phyloP scores from a whole-genome alignment of 2,888 invertebrate species.

The Parnassius orleans region DNA sequence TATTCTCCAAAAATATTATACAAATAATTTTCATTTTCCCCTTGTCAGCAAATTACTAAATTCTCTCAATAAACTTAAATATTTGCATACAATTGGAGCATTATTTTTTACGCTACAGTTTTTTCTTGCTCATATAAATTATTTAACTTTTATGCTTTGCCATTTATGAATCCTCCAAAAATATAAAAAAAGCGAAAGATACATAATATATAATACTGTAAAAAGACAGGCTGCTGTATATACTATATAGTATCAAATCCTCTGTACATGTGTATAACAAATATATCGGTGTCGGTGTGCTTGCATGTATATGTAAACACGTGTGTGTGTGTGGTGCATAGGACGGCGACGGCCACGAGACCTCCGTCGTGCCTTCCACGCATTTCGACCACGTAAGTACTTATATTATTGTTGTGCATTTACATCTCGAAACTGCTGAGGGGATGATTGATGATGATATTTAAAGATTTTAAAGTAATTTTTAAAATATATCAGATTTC shows the following conservation, averaged over 20 bases:
- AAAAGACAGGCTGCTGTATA: neutral
- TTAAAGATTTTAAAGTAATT: neutral
- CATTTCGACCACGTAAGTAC: slow-evolving; percentile 73
- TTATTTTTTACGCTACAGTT: too few relatives aligned
- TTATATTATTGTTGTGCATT: slow-evolving; percentile 16
- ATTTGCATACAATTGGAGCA: too few relatives aligned
- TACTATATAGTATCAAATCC: too few relatives aligned
- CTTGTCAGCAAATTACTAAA: too few relatives aligned
- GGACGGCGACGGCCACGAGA: slow-evolving; percentile 74
- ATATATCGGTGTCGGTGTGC: slow-evolving; percentile 62
- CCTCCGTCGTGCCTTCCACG: slow-evolving; percentile 65
- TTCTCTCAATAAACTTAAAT: too few relatives aligned
- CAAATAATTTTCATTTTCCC: too few relatives aligned
- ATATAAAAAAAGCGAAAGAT: slow-evolving; percentile 14
- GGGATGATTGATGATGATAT: neutral
- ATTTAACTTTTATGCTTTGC: too few relatives aligned
- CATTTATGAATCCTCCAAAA: too few relatives aligned
- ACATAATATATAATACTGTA: neutral
- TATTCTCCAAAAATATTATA: too few relatives aligned
- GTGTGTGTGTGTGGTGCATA: slow-evolving; percentile 66
- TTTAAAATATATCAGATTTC: too few relatives aligned
- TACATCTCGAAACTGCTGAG: neutral
- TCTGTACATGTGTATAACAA: slow-evolving; percentile 46
- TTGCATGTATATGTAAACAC: slow-evolving; percentile 60
- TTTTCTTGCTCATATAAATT: too few relatives aligned